Conservation (phyloP, 2,888 invertebrate genomes). For the Pharmacophagus antenor region DNA sequence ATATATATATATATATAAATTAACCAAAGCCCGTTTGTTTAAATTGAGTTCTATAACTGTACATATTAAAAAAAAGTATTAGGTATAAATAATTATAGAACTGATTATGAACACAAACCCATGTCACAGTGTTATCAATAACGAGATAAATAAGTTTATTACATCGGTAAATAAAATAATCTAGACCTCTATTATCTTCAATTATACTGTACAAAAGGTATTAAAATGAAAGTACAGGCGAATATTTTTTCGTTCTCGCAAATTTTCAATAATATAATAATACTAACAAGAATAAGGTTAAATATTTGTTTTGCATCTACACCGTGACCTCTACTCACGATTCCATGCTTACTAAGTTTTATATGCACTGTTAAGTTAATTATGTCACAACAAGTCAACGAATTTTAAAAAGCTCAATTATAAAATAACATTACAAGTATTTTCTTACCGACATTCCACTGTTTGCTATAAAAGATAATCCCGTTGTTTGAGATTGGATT, state of each 20-base stretch:
- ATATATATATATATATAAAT: too few species aligned
- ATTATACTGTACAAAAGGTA: neutral
- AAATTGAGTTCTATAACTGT: too few species aligned
- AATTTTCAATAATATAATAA: neutral
- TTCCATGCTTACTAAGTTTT: neutral
- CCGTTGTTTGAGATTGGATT: constrained; percentile 54
- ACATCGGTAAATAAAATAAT: neutral
- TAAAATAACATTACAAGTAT: neutral
- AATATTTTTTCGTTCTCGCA: neutral
- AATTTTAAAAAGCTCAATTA: neutral
- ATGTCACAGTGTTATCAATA: neutral
- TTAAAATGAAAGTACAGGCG: neutral
- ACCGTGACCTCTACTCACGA: neutral
- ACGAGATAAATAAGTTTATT: neutral
- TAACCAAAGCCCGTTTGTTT: too few species aligned
- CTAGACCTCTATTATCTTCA: neutral
- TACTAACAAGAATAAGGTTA: neutral
- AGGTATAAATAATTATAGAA: neutral
- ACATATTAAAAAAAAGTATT: too few species aligned
- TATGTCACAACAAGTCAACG: neutral
- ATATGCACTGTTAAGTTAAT: neutral
- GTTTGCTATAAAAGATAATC: constrained; percentile 48
- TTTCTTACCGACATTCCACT: constrained; percentile 55
- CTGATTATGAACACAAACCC: neutral
- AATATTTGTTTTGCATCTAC: neutral